Evolutionary conservation across 2,797 vertebrate genomes (phyloP).

Genomic region (Fundulus diaphanus): DNA sequence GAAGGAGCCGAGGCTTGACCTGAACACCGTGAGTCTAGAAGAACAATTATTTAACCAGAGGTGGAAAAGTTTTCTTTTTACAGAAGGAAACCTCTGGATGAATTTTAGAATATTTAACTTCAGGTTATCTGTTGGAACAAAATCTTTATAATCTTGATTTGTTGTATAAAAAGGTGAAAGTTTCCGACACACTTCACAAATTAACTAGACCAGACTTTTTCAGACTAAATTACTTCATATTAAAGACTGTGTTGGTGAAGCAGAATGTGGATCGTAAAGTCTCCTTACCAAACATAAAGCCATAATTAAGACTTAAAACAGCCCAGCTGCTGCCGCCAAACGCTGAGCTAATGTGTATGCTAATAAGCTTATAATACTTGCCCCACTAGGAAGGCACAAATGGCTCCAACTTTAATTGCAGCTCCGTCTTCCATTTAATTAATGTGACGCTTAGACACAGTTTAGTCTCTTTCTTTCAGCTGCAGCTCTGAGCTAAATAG

Average conservation of each 20-base stretch:
- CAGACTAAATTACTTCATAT: not conserved
- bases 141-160: not conserved
- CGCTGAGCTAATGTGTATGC: not conserved
- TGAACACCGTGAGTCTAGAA: not conserved
- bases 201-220: not conserved
- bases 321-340: not conserved
- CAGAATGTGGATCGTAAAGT: not conserved
- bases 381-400: not conserved
- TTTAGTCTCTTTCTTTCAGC: not conserved
- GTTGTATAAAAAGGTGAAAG: not conserved
- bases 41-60: not conserved
- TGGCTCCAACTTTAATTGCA: constrained; percentile 1
- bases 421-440: not conserved
- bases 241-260: not conserved
- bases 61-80: not conserved
- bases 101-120: no score
- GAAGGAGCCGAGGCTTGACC: not conserved
- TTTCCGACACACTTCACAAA: not conserved
- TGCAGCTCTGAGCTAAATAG: not conserved
- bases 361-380: constrained; percentile 3
- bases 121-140: not conserved
- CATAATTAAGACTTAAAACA: not conserved
- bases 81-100: no score
- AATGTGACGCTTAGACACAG: not conserved
- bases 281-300: not conserved